Base-by-base conservation (phyloP, 2,797 vertebrate genomes). In the Pelodytes ibericus region DNA sequence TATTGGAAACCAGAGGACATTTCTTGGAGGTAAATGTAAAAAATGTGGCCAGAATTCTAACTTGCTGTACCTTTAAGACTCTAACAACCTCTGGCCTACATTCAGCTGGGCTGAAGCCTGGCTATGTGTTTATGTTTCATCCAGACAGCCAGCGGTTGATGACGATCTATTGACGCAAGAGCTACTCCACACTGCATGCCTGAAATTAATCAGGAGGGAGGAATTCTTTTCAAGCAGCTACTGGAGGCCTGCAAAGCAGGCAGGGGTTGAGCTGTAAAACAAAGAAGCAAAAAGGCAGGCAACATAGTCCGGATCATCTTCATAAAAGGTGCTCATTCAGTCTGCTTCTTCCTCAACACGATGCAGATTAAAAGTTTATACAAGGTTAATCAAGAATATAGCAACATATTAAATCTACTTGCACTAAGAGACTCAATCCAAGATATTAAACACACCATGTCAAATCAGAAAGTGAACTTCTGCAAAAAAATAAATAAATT, bases 101-200 rank as follows among this genome's bases (percentile, higher is more conserved):
- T 63, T 76, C 24, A 25, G 82, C 62, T 71, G 75, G 0, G 29
- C 59, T 49, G 36, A 79, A 82, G 84, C 83, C 80, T 83, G 77
- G 79, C 72, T 49, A 22, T 29, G 65, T 87, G 80, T 74, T 85
- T 86, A 86, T 87, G 88, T 83, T 87, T 83, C 81, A 84, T 72
- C 83, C 84, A 81, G 80, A 81, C 81, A 82, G 81, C 84, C 71
- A 80, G 80, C 80, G 81, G 86, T 60, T 80, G 80, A 77, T 91
- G 88, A 92, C 88, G 86, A 83, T 65, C 81, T 71, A 84, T 81
- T 90, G 90, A 92, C 83, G 86, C 87, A 90, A 89, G 86, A 86
- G 83, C 82, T 72, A 82, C 83, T 84, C 47, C 41, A 61, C 3
- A 63, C 82, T 29, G 69, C 84, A 33, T 82, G 88, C 88, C 90